Evolutionary conservation across 1,140 invertebrate species (phyloP).

Genomic region (Latrodectus geometricus): DNA sequence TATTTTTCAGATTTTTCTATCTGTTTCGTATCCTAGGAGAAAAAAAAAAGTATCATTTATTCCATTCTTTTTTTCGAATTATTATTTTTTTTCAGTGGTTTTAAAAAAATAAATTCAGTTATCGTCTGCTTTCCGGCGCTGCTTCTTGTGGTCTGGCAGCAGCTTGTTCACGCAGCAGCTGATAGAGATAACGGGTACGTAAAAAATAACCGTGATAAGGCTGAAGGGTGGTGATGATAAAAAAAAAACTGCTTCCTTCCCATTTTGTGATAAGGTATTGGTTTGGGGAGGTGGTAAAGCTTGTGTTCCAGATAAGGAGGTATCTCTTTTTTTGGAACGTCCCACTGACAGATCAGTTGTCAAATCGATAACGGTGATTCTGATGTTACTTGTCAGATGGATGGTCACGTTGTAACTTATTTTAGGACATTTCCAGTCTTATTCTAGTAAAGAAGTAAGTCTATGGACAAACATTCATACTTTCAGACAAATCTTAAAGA

Average conservation of each 20-base stretch:
- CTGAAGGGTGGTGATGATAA: neutral
- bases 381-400: neutral
- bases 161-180: neutral
- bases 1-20: neutral
- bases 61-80: neutral
- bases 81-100: too few relatives aligned
- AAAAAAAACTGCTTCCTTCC: constrained; percentile 1
- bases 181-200: constrained; percentile 16
- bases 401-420: neutral
- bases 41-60: neutral
- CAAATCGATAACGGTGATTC: constrained; percentile 14
- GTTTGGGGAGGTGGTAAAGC: neutral
- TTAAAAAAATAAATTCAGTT: neutral
- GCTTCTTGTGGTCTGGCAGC: neutral
- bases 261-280: constrained; percentile 20
- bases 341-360: constrained; percentile 28
- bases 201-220: neutral
- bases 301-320: neutral
- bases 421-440: neutral
- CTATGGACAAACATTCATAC: too few relatives aligned
- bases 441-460: too few relatives aligned
- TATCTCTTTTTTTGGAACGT: constrained; percentile 7
- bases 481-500: too few relatives aligned
- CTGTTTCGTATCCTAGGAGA: neutral
- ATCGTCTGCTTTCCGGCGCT: neutral